These are phyloP conservation scores for Dryobates pubescens DNA, from an alignment of 2,797 vertebrate species.

Conservation along the genomic window DNA sequence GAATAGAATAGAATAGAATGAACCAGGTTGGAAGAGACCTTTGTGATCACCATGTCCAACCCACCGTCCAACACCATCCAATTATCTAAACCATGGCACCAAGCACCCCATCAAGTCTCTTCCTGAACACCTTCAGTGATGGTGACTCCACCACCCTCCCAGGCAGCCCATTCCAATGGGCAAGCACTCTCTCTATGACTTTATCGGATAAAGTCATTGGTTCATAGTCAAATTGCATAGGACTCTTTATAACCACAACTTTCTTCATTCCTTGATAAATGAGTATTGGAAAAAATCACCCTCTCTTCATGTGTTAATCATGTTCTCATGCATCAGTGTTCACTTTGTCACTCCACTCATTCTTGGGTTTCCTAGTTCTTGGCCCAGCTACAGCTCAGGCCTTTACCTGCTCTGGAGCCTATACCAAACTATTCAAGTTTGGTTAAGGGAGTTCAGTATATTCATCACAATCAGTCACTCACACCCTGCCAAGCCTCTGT, in stretches of 20 bases:
- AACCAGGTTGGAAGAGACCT: too few species aligned
- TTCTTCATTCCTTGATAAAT: background rate
- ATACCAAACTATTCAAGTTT: background rate
- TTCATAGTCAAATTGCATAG: background rate
- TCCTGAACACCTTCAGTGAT: too few species aligned
- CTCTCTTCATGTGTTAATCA: background rate
- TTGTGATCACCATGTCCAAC: too few species aligned
- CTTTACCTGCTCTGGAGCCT: background rate
- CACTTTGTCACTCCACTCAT: background rate
- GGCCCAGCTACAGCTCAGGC: background rate
- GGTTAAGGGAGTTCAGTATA: background rate
- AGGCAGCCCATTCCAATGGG: too few species aligned
- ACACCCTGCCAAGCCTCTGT: rapidly evolving
- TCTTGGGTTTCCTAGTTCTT: background rate
- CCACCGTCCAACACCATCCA: too few species aligned
- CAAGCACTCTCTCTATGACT: too few species aligned
- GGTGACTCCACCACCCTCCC: too few species aligned
- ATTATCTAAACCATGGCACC: too few species aligned
- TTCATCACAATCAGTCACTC: background rate
- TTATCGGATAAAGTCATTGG: background rate
- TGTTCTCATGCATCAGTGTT: background rate
- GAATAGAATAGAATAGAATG: too few species aligned
- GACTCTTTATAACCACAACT: background rate
- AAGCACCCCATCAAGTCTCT: too few species aligned
- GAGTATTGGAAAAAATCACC: background rate